Evolutionary conservation across 2,888 invertebrate genomes (phyloP), one percentile per base, ranked within the genome.

Genomic region (Volucella bombylans): DNA sequence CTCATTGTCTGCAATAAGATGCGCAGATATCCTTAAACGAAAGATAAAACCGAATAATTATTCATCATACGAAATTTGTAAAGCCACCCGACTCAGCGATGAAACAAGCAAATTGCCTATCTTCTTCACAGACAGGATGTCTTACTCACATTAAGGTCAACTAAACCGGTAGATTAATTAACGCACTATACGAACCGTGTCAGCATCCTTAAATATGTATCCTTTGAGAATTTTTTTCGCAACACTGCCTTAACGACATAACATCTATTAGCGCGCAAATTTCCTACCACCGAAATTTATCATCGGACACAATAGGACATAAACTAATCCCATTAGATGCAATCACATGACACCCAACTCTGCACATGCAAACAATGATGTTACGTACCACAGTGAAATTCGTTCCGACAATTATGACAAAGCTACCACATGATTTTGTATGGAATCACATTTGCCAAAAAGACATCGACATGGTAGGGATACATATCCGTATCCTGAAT

Each of bases 121-220:
- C 54, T 55, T 55, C 47, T 57, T 68, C 55, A 68, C 38, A 12
- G 55, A n/a, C 43, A 43, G 55, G 68, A 55, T 68, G 68, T 68
- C 55, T 45, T 45, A 18, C 55, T 8, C 41, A 11, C 41, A 18
- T 50, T 41, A 23, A 23, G 23, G 41, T 6, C n/a, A 52, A 31
- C 31, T 41, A 23, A 14, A 52, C 41, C n/a, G 12, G 12, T 52
- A 52, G 65, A 65, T 65, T 52, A 65, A 50, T 65, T 41, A 43
- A 59, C 14, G 18, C 12, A 59, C 59, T 59, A 59, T 59, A 59
- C 59, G 59, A 59, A 43, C 12, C 59, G 14, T 59, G 39, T 43
- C 59, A 11, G 18, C 31, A 31, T 31, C 31, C 31, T 6, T 31
- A 6, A 4, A 6, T 6, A 6, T 31, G 31, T 31, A 31, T 31